Evolutionary conservation across 2,113 vertebrate species (phyloP).

Genomic region (Crotalus viridis): DNA sequence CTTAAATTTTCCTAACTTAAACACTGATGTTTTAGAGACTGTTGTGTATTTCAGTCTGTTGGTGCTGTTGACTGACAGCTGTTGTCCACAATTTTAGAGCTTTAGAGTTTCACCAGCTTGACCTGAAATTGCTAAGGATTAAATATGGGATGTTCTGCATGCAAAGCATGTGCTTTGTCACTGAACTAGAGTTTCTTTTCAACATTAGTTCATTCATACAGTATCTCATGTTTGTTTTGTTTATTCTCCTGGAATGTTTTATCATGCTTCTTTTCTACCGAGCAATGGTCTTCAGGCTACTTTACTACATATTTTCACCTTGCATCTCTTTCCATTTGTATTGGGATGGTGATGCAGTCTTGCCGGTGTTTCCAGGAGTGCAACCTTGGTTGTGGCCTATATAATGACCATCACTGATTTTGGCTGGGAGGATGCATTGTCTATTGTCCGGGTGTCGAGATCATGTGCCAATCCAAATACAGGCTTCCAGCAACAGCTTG

Average conservation of each 20-base stretch:
- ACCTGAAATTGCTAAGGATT: background rate
- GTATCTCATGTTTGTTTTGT: background rate
- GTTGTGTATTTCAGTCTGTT: background rate
- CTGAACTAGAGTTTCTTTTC: background rate
- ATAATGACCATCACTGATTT: constrained; percentile 92
- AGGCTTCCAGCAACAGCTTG: constrained; percentile 92
- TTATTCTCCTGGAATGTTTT: background rate
- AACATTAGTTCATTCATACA: background rate
- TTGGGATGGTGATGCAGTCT: constrained; percentile 71
- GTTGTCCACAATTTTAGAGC: background rate
- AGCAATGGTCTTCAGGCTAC: background rate
- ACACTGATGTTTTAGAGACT: background rate
- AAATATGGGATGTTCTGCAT: background rate
- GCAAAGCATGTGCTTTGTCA: background rate
- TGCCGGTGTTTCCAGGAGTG: constrained; percentile 93
- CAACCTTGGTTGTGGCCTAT: constrained; percentile 92
- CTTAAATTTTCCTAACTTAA: background rate
- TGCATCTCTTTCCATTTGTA: background rate
- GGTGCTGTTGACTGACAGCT: background rate
- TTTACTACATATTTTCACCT: background rate
- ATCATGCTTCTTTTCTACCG: no score
- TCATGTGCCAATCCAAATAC: constrained; percentile 90
- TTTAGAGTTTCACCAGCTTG: background rate
- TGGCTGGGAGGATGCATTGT: constrained; percentile 90
- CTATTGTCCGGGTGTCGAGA: constrained; percentile 80